Percentiles rank a stretch among this genome's conserved stretches.
These are phyloP conservation scores for Himantopus leucocephalus DNA, from an alignment of 2,113 vertebrate genomes.

Conservation along the genomic window DNA sequence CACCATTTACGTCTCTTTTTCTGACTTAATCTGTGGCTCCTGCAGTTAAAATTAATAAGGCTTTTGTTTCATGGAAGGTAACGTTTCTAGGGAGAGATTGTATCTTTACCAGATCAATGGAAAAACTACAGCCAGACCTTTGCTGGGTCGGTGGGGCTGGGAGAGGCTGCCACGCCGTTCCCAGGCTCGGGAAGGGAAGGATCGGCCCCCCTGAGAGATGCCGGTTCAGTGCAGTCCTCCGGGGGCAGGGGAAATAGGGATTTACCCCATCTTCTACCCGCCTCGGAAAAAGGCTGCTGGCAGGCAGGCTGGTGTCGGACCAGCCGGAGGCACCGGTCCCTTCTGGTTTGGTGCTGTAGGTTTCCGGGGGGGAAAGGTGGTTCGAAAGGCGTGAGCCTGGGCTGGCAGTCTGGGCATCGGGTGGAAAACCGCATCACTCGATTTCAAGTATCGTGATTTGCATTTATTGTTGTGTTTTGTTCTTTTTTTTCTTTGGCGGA, in stretches of 20 bases:
- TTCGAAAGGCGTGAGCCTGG: not conserved
- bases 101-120: constrained; percentile 1
- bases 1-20: not conserved
- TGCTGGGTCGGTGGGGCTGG: not conserved
- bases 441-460: not conserved
- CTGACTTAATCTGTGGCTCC: not conserved
- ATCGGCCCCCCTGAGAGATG: not conserved
- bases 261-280: not conserved
- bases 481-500: not conserved
- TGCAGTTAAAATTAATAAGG: not conserved
- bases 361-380: not conserved
- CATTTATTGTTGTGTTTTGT: not conserved
- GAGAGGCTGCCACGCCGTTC: not conserved
- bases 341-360: not conserved
- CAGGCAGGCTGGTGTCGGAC: not conserved
- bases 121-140: not conserved
- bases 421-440: not conserved
- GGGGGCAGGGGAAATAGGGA: not conserved
- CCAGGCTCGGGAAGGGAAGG: not conserved
- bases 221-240: not conserved
- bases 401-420: not conserved
- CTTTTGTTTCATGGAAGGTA: constrained; percentile 29
- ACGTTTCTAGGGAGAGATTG: constrained; percentile 1
- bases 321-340: not conserved
- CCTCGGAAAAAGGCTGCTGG: not conserved